A percentile compares a stretch with the other conserved stretches of the same genome.
These are phyloP conservation scores for Stenodera caucasica DNA, from an alignment of 2,888 invertebrate genomes.

Conservation along the genomic window DNA sequence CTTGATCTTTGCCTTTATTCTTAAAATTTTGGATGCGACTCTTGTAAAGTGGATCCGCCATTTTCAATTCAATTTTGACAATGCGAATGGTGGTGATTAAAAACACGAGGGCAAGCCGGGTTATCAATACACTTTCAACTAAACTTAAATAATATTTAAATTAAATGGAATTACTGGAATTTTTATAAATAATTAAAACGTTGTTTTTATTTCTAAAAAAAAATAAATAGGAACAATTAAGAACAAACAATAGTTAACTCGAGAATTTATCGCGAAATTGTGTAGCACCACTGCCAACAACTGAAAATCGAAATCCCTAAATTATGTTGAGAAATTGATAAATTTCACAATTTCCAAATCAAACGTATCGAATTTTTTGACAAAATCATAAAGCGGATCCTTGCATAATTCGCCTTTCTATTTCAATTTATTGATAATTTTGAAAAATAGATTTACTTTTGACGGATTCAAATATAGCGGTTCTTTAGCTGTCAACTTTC, in stretches of 20 bases:
- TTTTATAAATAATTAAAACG: not conserved
- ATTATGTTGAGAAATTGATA: not conserved
- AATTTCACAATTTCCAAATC: not conserved
- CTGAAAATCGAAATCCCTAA: not conserved
- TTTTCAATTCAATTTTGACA: slow-evolving; percentile 57
- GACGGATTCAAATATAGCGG: no score
- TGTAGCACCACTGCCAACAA: not conserved
- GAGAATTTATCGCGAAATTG: not conserved
- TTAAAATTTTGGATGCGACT: slow-evolving; percentile 94
- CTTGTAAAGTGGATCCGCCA: slow-evolving; percentile 69
- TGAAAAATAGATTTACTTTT: no score
- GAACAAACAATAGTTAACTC: not conserved
- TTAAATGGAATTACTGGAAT: not conserved
- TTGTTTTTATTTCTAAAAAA: not conserved
- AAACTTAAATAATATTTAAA: not conserved
- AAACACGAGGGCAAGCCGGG: slow-evolving; percentile 44
- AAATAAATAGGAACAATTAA: slow-evolving; percentile 3
- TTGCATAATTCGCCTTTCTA: no score
- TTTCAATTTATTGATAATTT: no score
- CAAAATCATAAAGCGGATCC: no score
- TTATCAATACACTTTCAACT: not conserved
- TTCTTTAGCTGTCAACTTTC: no score
- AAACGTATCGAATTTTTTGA: no score
- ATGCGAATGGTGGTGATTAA: slow-evolving; percentile 18
- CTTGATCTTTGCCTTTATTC: slow-evolving; percentile 99